Conservation (phyloP, 2,113 vertebrate species). For the Mobula birostris region DNA sequence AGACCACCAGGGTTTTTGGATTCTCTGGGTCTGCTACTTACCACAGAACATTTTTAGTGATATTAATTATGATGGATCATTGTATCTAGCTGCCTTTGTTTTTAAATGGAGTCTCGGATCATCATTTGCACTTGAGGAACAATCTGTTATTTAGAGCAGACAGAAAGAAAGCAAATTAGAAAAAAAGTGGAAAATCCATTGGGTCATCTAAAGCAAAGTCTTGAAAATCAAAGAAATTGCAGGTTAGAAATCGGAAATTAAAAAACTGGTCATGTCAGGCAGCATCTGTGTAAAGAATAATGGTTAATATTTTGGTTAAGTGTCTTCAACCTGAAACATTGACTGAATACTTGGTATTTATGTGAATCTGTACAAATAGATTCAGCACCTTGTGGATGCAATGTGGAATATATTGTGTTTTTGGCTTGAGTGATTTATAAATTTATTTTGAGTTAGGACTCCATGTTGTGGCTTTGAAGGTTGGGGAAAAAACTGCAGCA, state of each 20-base stretch:
- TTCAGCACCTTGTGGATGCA: background rate
- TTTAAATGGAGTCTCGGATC: background rate
- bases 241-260: too few species aligned
- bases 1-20: background rate
- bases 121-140: background rate
- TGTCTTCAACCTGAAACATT: too few species aligned
- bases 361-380: background rate
- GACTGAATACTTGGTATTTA: background rate
- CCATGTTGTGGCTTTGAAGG: background rate
- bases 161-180: background rate
- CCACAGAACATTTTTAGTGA: background rate
- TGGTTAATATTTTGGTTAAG: too few species aligned
- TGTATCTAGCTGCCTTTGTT: background rate
- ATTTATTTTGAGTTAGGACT: background rate
- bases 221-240: too few species aligned
- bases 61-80: background rate
- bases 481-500: background rate
- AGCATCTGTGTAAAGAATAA: too few species aligned
- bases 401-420: background rate
- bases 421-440: background rate
- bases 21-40: background rate
- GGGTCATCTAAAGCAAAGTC: background rate
- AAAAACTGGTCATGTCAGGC: too few species aligned
- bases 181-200: background rate
- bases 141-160: background rate